Percentiles rank a stretch among this genome's conserved stretches.
These are phyloP conservation scores for Hirtodrosophila cameraria DNA, from an alignment of 2,888 invertebrate genomes.

Conservation along the genomic window DNA sequence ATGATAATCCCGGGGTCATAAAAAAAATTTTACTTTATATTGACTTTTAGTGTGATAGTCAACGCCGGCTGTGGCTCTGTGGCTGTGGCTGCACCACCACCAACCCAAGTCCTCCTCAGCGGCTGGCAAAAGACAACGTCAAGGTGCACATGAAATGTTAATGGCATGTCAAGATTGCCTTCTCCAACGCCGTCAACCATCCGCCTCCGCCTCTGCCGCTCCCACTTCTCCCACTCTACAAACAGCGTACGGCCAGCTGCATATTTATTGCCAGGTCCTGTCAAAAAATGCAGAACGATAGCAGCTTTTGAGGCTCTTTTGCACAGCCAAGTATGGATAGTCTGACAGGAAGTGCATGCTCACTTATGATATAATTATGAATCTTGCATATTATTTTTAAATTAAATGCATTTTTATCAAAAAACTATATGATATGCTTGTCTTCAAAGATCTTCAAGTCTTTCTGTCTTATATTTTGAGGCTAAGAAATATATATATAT, in stretches of 20 bases:
- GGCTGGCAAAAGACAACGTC: slow-evolving; percentile 56
- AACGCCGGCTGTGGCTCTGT: slow-evolving; percentile 46
- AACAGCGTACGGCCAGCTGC: slow-evolving; percentile 33
- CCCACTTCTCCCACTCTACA: too few species aligned
- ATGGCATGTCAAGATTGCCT: slow-evolving; percentile 76
- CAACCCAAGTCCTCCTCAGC: background rate
- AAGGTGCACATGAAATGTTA: slow-evolving; percentile 79
- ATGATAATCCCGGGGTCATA: slow-evolving; percentile 79
- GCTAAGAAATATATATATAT: slow-evolving; percentile 22
- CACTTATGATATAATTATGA: slow-evolving; percentile 13
- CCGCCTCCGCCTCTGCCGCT: too few species aligned
- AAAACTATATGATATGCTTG: too few species aligned
- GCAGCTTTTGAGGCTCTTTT: background rate
- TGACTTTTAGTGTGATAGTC: slow-evolving; percentile 79
- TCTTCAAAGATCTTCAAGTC: too few species aligned
- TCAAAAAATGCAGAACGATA: slow-evolving; percentile 44
- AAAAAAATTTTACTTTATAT: slow-evolving; percentile 79
- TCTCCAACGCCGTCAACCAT: slow-evolving; percentile 25
- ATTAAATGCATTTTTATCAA: background rate
- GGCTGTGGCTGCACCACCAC: background rate
- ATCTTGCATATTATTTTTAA: background rate
- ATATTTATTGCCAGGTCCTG: slow-evolving; percentile 60
- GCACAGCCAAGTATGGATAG: background rate
- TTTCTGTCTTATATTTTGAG: slow-evolving; percentile 2
- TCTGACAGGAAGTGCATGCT: slow-evolving; percentile 7